Evolutionary conservation across 2,888 invertebrate species (phyloP).

Genomic region (Coelinius sp.): DNA sequence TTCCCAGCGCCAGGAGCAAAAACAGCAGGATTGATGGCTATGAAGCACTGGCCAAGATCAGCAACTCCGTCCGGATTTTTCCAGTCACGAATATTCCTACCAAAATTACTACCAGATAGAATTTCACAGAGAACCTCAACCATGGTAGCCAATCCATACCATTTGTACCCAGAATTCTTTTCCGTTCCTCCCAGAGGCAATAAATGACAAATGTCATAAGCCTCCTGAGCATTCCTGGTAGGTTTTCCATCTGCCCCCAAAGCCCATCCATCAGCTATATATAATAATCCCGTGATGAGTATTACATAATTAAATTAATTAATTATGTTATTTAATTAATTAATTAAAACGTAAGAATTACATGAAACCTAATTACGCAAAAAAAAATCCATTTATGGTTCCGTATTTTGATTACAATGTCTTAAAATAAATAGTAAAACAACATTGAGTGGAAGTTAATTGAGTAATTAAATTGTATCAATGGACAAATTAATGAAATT

Average conservation of each 20-base stretch:
- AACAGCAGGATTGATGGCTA: constrained; percentile 86
- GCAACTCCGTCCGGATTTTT: constrained; percentile 78
- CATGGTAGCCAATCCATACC: constrained; percentile 87
- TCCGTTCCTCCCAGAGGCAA: constrained; percentile 85
- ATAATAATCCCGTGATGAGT: no score
- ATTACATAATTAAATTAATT: no score
- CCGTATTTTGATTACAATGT: no score
- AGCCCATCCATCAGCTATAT: constrained; percentile 93
- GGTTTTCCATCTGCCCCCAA: constrained; percentile 72
- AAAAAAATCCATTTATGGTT: no score
- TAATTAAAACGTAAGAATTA: no score
- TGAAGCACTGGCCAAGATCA: constrained; percentile 90
- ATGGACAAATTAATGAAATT: no score
- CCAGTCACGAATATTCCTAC: constrained; percentile 87
- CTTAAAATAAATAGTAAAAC: no score
- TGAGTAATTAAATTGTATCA: no score
- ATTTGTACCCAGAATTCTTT: constrained; percentile 87
- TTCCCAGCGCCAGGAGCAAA: constrained; percentile 87
- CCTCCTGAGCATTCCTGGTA: constrained; percentile 79
- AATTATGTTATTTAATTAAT: no score
- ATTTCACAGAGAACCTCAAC: constrained; percentile 93
- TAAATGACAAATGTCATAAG: constrained; percentile 75
- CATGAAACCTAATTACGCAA: no score
- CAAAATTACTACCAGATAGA: constrained; percentile 80
- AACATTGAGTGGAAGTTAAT: no score